These are phyloP conservation scores for Corythornis madagascariensis DNA, from an alignment of 2,113 vertebrate genomes.

Conservation along the genomic window DNA sequence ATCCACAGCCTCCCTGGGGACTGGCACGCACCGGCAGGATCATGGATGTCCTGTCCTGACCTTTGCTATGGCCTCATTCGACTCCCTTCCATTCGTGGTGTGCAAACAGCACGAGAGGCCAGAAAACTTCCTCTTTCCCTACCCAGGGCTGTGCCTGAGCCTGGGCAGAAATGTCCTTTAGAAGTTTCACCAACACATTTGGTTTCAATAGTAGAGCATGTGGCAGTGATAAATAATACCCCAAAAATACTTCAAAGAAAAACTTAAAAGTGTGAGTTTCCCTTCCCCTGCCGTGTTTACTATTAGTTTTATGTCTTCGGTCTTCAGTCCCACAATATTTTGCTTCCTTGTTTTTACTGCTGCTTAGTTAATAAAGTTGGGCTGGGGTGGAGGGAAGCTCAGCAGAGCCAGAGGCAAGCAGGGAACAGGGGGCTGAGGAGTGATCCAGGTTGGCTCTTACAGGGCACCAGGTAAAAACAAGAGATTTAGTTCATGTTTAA, in stretches of 20 bases:
- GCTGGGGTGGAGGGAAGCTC: not conserved
- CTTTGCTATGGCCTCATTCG: not conserved
- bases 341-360: slow-evolving; percentile 74
- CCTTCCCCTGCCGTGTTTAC: slow-evolving; percentile 72
- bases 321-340: slow-evolving; percentile 37
- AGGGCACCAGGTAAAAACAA: not conserved
- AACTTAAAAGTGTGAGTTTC: slow-evolving; percentile 74
- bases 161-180: slow-evolving; percentile 33
- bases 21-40: not conserved
- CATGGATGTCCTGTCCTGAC: slow-evolving; percentile 27
- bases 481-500: not conserved
- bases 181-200: slow-evolving; percentile 70
- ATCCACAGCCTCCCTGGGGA: not conserved
- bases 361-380: slow-evolving; percentile 69
- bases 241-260: slow-evolving; percentile 82
- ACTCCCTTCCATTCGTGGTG: slow-evolving; percentile 4
- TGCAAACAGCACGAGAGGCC: not conserved
- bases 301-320: slow-evolving; percentile 71
- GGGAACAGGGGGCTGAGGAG: not conserved
- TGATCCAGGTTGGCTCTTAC: not conserved
- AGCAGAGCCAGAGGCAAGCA: slow-evolving; percentile 34
- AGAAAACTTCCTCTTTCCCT: slow-evolving; percentile 27
- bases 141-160: slow-evolving; percentile 17
- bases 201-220: slow-evolving; percentile 76
- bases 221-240: slow-evolving; percentile 78